Percentiles rank a stretch among this genome's conserved stretches.
Conservation (phyloP, 2,113 vertebrate genomes). For the Psittacula cyanocephala region DNA sequence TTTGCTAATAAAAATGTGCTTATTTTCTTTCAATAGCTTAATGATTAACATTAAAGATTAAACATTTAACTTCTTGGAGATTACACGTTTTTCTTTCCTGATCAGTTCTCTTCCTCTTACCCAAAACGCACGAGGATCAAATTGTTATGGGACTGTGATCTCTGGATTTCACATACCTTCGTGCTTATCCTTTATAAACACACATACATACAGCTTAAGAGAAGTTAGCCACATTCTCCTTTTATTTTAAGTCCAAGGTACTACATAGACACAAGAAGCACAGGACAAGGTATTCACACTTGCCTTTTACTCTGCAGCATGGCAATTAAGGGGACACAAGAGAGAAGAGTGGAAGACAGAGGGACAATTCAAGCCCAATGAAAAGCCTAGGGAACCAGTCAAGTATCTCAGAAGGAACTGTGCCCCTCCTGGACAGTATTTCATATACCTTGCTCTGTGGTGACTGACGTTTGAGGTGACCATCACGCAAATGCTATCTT, state of each 20-base stretch:
- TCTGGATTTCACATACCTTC: neutral
- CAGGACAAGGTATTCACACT: neutral
- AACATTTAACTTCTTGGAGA: neutral
- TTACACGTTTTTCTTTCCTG: neutral
- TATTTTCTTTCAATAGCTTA: neutral
- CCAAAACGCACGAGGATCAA: neutral
- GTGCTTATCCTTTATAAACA: neutral
- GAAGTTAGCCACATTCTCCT: neutral
- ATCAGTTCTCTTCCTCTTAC: neutral
- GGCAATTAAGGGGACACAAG: neutral
- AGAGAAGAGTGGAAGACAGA: neutral
- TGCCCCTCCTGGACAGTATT: neutral
- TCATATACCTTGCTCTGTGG: neutral
- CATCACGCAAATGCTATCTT: neutral
- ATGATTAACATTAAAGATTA: neutral
- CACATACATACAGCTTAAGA: neutral
- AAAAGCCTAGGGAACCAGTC: neutral
- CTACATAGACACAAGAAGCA: neutral
- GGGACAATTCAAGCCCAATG: neutral
- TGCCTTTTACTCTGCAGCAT: neutral
- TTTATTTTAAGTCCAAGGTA: constrained; percentile 44
- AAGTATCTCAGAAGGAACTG: neutral
- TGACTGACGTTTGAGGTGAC: neutral
- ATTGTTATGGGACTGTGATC: rapidly evolving
- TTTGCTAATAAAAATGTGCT: neutral